Evolutionary conservation across 2,113 vertebrate genomes (phyloP), one percentile per base, ranked within the genome.

Genomic region (Tachysurus vachellii): DNA sequence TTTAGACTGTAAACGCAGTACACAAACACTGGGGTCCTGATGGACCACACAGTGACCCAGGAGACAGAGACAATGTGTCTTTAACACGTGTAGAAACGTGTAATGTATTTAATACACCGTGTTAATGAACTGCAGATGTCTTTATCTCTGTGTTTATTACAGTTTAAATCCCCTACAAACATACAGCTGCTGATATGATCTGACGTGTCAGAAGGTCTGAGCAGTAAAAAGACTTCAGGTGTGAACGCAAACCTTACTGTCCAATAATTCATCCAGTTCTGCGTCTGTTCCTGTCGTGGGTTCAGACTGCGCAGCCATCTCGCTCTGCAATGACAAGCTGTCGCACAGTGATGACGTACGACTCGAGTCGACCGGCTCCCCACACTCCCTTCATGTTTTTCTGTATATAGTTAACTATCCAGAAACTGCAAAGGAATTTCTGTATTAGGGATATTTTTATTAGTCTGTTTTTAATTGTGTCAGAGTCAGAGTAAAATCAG

Each of bases 181-280:
- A 36, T 36, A 1, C 36, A 36, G 36, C 36, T 36, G 36, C 36
- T 36, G 36, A 36, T 36, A 36, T 36, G 36, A 36, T 36, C 36
- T 36, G 36, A 36, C 1, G 36, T 36, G 36, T 36, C 36, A 36
- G 36, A 36, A 36, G 36, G 36, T 54, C 50, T 17, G 50, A 17
- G 21, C 47, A 21, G 16, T 80, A 57, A 80, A 50, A 44, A 21
- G 54, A 80, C 56, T 59, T 28, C 19, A 14, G 16, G 5, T 42
- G 10, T 12, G 2, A 86, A 28, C 23, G 75, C 59, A 89, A 88
- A 70, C 26, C 94, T 93, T 94, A 96, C 95, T 95, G 93, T 96
- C 95, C 91, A 96, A 85, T 57, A 96, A 91, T 14, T 96, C 94
- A 54, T 95, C 95, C 92, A 96, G n/a, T 82, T 96, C 95, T 5